These are phyloP conservation scores for Brachycybe producta DNA, from an alignment of 2,888 invertebrate species.

Conservation along the genomic window DNA sequence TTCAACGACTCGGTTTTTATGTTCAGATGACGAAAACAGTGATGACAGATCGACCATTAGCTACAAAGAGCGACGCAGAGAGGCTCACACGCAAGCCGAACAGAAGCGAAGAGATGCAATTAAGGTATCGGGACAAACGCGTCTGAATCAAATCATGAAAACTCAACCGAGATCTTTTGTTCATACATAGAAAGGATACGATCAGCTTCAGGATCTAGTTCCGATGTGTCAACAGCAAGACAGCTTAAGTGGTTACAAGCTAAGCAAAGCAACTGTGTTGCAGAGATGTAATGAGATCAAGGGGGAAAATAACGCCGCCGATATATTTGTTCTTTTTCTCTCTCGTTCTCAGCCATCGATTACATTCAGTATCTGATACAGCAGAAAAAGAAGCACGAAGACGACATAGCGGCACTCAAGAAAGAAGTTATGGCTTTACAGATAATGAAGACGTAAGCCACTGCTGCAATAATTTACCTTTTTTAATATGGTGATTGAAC, in stretches of 20 bases:
- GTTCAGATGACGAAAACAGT: constrained; percentile 47
- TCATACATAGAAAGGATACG: constrained; percentile 61
- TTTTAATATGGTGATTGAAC: neutral
- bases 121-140: constrained; percentile 41
- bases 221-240: constrained; percentile 89
- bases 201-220: constrained; percentile 79
- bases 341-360: constrained; percentile 37
- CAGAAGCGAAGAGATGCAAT: constrained; percentile 94
- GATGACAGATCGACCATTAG: constrained; percentile 53
- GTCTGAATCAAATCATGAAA: neutral
- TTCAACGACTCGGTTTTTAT: no score
- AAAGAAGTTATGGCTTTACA: constrained; percentile 87
- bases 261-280: constrained; percentile 88
- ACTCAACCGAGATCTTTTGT: constrained; percentile 1
- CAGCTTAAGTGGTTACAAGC: constrained; percentile 63
- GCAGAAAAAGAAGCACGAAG: constrained; percentile 86
- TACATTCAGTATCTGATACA: constrained; percentile 66
- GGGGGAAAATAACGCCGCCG: neutral
- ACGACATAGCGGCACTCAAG: constrained; percentile 74
- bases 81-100: constrained; percentile 93
- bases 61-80: constrained; percentile 83
- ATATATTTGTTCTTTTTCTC: no score
- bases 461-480: neutral
- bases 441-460: constrained; percentile 63
- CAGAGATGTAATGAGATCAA: constrained; percentile 55